Percentiles rank a stretch among this genome's conserved stretches.
These are phyloP conservation scores for Oscheius sp. DNA, from an alignment of 2,888 invertebrate genomes.

Conservation along the genomic window DNA sequence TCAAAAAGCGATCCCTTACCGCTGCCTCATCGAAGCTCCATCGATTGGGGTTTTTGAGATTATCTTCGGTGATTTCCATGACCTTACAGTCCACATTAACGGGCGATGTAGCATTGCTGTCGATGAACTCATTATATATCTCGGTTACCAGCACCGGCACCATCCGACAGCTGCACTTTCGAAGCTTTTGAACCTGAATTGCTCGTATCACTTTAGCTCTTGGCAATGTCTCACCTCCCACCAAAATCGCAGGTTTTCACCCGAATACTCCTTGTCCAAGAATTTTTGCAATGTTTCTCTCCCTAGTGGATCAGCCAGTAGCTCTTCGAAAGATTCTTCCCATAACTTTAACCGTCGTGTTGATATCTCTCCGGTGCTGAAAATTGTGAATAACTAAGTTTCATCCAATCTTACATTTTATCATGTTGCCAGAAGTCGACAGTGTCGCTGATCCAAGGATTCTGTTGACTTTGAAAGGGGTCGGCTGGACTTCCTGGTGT, in stretches of 20 bases:
- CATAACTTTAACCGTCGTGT: slow-evolving; percentile 92
- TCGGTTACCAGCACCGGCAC: slow-evolving; percentile 86
- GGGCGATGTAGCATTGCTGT: slow-evolving; percentile 92
- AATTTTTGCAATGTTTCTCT: slow-evolving; percentile 95
- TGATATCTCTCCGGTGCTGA: slow-evolving; percentile 84
- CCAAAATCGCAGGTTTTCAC: slow-evolving; percentile 92
- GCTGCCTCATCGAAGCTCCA: slow-evolving; percentile 98
- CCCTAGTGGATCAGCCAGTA: slow-evolving; percentile 91
- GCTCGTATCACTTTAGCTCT: no score
- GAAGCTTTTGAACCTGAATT: slow-evolving; percentile 82
- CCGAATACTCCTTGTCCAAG: slow-evolving; percentile 96
- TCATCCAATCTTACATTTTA: slow-evolving; percentile 77
- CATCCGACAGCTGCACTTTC: slow-evolving; percentile 86
- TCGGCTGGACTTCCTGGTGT: slow-evolving; percentile 83
- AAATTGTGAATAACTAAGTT: slow-evolving; percentile 35
- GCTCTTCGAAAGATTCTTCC: slow-evolving; percentile 94
- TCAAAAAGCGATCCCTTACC: slow-evolving; percentile 77
- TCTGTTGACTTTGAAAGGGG: slow-evolving; percentile 78
- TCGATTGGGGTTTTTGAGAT: slow-evolving; percentile 86
- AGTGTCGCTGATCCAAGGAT: slow-evolving; percentile 96
- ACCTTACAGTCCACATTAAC: slow-evolving; percentile 96
- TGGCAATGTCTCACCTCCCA: slow-evolving; percentile 60
- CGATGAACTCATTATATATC: slow-evolving; percentile 84
- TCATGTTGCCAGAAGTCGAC: slow-evolving; percentile 98
- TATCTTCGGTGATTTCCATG: slow-evolving; percentile 85